Percentiles rank a stretch among this genome's conserved stretches.
Conservation (phyloP, 2,888 invertebrate species). For the Mechanitis messenoides region DNA sequence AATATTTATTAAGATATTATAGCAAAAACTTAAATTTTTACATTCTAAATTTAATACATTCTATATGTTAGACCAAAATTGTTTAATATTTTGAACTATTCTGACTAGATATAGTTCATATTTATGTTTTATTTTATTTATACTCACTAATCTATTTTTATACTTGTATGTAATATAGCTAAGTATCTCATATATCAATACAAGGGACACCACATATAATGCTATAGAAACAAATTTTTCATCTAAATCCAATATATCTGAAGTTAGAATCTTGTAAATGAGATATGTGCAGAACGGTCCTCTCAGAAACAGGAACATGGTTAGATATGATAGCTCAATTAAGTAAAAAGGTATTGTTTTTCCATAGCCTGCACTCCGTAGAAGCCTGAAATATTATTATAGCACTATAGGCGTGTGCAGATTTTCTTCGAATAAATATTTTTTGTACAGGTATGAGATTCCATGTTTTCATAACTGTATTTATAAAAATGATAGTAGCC, state of each 20-base stretch:
- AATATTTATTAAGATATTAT: slow-evolving; percentile 1
- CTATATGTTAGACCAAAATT: background rate
- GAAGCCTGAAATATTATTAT: slow-evolving; percentile 54
- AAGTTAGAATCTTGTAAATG: slow-evolving; percentile 55
- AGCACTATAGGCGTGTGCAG: background rate
- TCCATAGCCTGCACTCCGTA: slow-evolving; percentile 69
- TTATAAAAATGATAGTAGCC: no score
- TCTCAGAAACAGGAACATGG: slow-evolving; percentile 66
- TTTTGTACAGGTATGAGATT: no score
- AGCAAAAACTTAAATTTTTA: background rate
- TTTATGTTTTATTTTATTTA: background rate
- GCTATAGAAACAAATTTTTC: slow-evolving; percentile 55
- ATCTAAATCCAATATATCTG: slow-evolving; percentile 58
- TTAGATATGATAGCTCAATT: slow-evolving; percentile 71
- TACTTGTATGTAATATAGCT: slow-evolving; percentile 63
- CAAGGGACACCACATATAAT: slow-evolving; percentile 62
- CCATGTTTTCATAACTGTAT: no score
- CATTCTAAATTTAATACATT: background rate
- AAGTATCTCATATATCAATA: slow-evolving; percentile 63
- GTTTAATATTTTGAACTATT: background rate
- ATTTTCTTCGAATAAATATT: no score
- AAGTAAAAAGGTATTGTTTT: slow-evolving; percentile 56
- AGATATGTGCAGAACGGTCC: slow-evolving; percentile 72
- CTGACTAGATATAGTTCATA: background rate
- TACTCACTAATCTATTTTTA: slow-evolving; percentile 54